Evolutionary conservation across 2,888 invertebrate species (phyloP).

Genomic region (Meteorus colon): DNA sequence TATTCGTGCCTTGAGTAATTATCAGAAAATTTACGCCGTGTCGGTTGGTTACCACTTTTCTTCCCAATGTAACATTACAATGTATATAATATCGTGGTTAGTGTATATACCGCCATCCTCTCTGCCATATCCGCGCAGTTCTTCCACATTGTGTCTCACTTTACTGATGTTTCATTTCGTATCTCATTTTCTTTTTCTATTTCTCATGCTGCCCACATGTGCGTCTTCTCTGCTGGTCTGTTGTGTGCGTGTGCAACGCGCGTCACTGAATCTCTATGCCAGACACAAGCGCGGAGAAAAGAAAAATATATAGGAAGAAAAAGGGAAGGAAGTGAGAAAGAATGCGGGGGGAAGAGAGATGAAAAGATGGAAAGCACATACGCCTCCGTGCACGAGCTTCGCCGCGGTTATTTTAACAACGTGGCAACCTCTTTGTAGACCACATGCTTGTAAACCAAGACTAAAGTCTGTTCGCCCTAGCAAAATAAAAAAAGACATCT

Average conservation of each 20-base stretch:
- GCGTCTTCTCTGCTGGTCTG: conserved; percentile 39
- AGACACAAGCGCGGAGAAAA: conserved; percentile 36
- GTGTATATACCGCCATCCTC: conserved; percentile 23
- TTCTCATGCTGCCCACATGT: conserved; percentile 50
- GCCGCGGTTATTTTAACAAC: conserved; percentile 73
- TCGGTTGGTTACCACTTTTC: conserved; percentile 48
- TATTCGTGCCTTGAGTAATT: conserved; percentile 38
- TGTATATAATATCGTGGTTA: not conserved
- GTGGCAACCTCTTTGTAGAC: conserved; percentile 73
- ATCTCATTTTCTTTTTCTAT: conserved; percentile 7
- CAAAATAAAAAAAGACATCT: conserved; percentile 38
- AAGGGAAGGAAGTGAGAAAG: conserved; percentile 34
- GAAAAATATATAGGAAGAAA: conserved; percentile 33
- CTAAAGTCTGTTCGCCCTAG: conserved; percentile 68
- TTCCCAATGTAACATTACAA: conserved; percentile 38
- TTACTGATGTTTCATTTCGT: not conserved
- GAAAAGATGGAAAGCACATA: conserved; percentile 47
- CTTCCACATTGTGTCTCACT: not conserved
- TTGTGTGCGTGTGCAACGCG: conserved; percentile 32
- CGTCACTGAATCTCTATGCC: conserved; percentile 34
- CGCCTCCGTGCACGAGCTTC: conserved; percentile 58
- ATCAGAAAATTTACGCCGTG: conserved; percentile 47
- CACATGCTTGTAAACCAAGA: conserved; percentile 73
- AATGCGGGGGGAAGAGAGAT: conserved; percentile 33
- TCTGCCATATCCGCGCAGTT: conserved; percentile 14